Conservation (phyloP, 92 coral and sea anemone genomes). For the Porites evermanni region DNA sequence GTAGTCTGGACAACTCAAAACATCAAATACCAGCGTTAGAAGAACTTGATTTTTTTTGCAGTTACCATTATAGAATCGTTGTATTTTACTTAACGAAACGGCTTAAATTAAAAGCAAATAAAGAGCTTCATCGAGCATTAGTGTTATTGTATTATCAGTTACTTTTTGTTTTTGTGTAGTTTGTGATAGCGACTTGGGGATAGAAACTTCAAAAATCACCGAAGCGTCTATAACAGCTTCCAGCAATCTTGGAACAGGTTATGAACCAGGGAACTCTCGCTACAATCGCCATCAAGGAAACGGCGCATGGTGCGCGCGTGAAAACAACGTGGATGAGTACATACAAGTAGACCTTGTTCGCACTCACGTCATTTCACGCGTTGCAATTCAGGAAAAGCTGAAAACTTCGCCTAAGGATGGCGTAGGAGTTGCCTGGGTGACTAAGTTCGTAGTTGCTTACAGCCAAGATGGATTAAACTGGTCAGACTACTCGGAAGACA, state of each 20-base stretch:
- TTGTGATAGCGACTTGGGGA: constrained; percentile 62
- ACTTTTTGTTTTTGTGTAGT: constrained; percentile 24
- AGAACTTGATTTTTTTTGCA: too few species aligned
- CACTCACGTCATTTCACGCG: constrained; percentile 39
- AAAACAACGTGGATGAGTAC: constrained; percentile 52
- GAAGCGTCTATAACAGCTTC: constrained; percentile 70
- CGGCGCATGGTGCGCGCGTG: constrained; percentile 78
- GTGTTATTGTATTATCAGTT: background rate
- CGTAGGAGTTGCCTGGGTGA: constrained; percentile 70
- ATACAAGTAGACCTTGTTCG: constrained; percentile 53
- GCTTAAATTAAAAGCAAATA: too few species aligned
- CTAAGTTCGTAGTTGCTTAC: constrained; percentile 46
- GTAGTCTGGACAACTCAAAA: too few species aligned
- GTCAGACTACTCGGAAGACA: constrained; percentile 47
- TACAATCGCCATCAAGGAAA: constrained; percentile 69
- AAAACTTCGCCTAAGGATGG: constrained; percentile 32
- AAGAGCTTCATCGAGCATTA: background rate
- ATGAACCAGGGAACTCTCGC: constrained; percentile 69
- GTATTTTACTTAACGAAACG: too few species aligned
- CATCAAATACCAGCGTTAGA: too few species aligned
- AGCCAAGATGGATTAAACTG: constrained; percentile 61
- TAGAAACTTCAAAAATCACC: constrained; percentile 52
- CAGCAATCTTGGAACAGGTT: constrained; percentile 51
- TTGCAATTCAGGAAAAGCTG: constrained; percentile 60
- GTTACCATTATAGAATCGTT: too few species aligned